Evolutionary conservation across 2,113 vertebrate species (phyloP), one percentile per base, ranked within the genome.

Genomic region (Crotalus horridus): DNA sequence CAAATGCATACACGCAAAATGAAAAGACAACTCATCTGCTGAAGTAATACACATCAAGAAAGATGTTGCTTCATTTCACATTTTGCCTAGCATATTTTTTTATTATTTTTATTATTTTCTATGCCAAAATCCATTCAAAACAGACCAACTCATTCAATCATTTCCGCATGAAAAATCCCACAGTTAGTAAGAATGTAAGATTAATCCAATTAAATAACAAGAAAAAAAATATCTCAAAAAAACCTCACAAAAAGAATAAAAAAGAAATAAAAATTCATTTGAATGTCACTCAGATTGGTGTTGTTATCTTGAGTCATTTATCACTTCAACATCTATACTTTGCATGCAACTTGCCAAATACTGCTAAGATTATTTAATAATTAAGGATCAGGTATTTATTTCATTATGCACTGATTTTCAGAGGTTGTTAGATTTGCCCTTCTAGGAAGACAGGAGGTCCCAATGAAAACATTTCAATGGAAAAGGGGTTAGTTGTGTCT

Each of bases 361-460:
- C 95, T 95, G 91, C 94, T 96, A 95, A 95, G 94, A 93, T 95
- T 88, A 89, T 93, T 95, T 95, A 94, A 94, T 95, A 95, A 46
- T 56, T 64, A 94, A 96, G 95, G 23, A 88, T 3, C 24, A 89
- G 92, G 89, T 94, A 91, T 96, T 93, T 85, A 88, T n/a, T 56
- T 43, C 21, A 55, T 33, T 26, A 51, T 33, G 15, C 33, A 58
- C 6, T n/a, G 39, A 33, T 9, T 69, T 43, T 15, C 20, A 59
- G 69, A 92, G 51, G 23, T 24, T 17, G 48, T 9, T 26, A 4
- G 5, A 5, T 24, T 48, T 4, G 13, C 6, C 8, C 23, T 11
- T 21, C 21, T 2, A 24, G 20, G 5, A 39, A 89, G n/a, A 56
- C 33, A 53, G 53, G 11, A 69, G 23, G 26, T 33, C n/a, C 69